Conservation (phyloP, 2,888 invertebrate species). For the Ophion slaviceki region DNA sequence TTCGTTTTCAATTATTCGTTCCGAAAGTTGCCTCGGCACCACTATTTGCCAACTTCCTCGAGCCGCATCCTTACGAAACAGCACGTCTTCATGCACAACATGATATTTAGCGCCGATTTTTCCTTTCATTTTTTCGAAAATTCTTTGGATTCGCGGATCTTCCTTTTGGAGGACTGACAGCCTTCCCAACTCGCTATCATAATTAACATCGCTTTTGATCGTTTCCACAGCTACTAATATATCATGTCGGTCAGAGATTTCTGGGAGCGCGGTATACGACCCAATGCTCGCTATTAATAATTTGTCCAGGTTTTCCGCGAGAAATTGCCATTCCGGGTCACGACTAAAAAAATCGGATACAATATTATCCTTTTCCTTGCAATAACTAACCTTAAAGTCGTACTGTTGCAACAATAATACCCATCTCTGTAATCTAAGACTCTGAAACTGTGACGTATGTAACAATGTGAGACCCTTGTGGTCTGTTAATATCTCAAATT, state of each 20-base stretch:
- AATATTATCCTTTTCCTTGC: too few relatives aligned
- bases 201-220: too few relatives aligned
- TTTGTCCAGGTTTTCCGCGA: background rate
- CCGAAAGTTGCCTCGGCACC: slow-evolving; percentile 29
- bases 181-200: too few relatives aligned
- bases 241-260: too few relatives aligned
- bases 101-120: too few relatives aligned
- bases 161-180: too few relatives aligned
- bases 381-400: background rate
- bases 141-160: too few relatives aligned
- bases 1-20: slow-evolving; percentile 22
- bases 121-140: too few relatives aligned
- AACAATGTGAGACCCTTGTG: background rate
- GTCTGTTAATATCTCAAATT: background rate
- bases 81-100: too few relatives aligned
- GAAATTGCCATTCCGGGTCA: background rate
- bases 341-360: too few relatives aligned
- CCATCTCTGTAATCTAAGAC: background rate
- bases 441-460: background rate
- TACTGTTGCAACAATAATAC: background rate
- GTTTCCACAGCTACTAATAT: too few relatives aligned
- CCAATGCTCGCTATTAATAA: background rate
- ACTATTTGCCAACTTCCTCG: slow-evolving; percentile 18
- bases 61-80: background rate
- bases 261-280: too few relatives aligned